phyloP scores from a whole-genome alignment of 2,888 invertebrate species.

The Aricia artaxerxes region DNA sequence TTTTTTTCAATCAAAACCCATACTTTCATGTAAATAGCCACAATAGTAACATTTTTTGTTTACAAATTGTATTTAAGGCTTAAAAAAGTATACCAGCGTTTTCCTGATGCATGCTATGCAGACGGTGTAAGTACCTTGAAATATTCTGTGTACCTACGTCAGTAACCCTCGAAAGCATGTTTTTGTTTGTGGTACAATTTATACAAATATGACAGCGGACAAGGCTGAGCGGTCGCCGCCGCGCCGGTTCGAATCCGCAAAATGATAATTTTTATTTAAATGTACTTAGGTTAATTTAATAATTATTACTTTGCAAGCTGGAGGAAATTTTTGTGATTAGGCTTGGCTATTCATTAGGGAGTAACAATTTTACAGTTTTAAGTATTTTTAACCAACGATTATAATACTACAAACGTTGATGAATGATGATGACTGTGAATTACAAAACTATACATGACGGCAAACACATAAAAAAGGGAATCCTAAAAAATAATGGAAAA shows the following conservation, averaged over 20 bases:
- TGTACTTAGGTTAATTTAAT: background rate
- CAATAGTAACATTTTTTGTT: too few relatives aligned
- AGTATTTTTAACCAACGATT: too few relatives aligned
- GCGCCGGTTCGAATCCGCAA: background rate
- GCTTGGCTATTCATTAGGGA: too few relatives aligned
- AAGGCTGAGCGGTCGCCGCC: background rate
- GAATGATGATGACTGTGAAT: too few relatives aligned
- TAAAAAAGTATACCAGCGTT: too few relatives aligned
- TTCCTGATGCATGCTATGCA: background rate
- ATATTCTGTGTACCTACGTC: background rate
- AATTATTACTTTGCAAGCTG: background rate
- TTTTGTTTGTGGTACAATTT: background rate
- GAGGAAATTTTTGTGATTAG: background rate
- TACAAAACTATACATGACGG: background rate
- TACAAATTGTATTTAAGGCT: too few relatives aligned
- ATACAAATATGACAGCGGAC: background rate
- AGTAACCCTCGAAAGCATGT: background rate
- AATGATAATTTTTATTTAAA: background rate
- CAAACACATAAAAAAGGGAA: background rate
- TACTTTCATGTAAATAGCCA: too few relatives aligned
- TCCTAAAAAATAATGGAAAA: background rate
- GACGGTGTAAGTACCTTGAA: background rate
- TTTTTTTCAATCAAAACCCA: too few relatives aligned
- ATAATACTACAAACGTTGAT: too few relatives aligned
- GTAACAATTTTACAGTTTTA: too few relatives aligned